These are phyloP conservation scores for Chaitophorus viminalis DNA, from an alignment of 2,888 invertebrate genomes.

Conservation along the genomic window DNA sequence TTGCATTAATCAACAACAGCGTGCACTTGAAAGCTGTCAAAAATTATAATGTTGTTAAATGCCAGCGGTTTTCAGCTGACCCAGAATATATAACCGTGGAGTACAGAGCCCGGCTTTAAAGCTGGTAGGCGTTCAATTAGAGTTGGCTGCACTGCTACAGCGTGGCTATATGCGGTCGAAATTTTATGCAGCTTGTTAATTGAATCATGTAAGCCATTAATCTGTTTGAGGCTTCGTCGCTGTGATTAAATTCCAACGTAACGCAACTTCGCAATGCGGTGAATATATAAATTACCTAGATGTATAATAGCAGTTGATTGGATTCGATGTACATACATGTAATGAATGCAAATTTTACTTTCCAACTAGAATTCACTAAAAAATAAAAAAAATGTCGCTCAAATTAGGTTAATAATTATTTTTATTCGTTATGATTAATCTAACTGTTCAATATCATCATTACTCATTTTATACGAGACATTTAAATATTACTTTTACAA, in stretches of 20 bases:
- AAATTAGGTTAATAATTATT: not conserved
- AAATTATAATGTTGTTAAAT: constrained; percentile 18
- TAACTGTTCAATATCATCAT: not conserved
- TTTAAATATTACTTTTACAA: not conserved
- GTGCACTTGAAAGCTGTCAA: constrained; percentile 29
- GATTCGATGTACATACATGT: not conserved
- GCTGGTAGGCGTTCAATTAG: constrained; percentile 14
- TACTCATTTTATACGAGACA: not conserved
- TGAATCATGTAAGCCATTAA: constrained; percentile 37
- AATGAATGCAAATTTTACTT: not conserved
- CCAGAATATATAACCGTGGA: constrained; percentile 37
- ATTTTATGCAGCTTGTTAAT: constrained; percentile 36
- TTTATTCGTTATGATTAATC: not conserved
- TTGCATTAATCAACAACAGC: constrained; percentile 10
- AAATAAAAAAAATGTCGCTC: not conserved
- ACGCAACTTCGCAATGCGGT: constrained; percentile 25
- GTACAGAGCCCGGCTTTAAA: constrained; percentile 9
- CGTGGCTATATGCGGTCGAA: constrained; percentile 19
- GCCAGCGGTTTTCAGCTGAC: constrained; percentile 36
- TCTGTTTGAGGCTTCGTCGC: constrained; percentile 17
- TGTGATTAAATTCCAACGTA: constrained; percentile 41
- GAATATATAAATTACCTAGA: constrained; percentile 21
- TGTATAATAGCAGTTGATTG: constrained; percentile 27
- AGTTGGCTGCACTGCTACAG: constrained; percentile 13
- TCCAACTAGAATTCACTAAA: not conserved